These are phyloP conservation scores for Tympanoctomys barrerae DNA, from an alignment of 2,797 vertebrate species.

Conservation along the genomic window DNA sequence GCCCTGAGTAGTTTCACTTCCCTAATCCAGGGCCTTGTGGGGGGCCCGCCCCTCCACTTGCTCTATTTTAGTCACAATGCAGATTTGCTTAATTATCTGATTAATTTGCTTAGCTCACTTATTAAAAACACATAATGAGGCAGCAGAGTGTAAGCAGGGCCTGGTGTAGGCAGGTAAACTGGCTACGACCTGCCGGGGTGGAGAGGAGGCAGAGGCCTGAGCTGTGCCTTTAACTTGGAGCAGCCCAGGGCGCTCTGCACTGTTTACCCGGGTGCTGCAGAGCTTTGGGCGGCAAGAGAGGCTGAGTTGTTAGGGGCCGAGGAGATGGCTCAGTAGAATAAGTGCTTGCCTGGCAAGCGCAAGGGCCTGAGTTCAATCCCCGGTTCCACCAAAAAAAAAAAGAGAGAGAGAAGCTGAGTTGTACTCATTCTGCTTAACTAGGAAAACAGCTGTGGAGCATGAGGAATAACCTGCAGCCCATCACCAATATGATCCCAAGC, in stretches of 20 bases:
- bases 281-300: background rate
- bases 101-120: constrained; percentile 70
- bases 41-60: background rate
- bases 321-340: too few species aligned
- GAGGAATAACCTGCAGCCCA: background rate
- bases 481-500: background rate
- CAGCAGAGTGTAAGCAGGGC: background rate
- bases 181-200: background rate
- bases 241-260: background rate
- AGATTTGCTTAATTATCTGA: constrained; percentile 63
- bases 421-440: background rate
- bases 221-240: background rate
- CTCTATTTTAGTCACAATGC: constrained; percentile 54
- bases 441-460: background rate
- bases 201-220: too few species aligned
- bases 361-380: too few species aligned
- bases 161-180: background rate
- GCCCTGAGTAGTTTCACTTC: constrained; percentile 25
- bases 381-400: too few species aligned
- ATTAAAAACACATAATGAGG: constrained; percentile 58
- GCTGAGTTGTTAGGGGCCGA: background rate
- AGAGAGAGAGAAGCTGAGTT: background rate
- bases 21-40: constrained; percentile 4
- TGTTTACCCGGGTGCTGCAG: too few species aligned
- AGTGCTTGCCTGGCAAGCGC: too few species aligned